Base-by-base conservation (phyloP, 2,888 invertebrate species). In the Apamea anceps region DNA sequence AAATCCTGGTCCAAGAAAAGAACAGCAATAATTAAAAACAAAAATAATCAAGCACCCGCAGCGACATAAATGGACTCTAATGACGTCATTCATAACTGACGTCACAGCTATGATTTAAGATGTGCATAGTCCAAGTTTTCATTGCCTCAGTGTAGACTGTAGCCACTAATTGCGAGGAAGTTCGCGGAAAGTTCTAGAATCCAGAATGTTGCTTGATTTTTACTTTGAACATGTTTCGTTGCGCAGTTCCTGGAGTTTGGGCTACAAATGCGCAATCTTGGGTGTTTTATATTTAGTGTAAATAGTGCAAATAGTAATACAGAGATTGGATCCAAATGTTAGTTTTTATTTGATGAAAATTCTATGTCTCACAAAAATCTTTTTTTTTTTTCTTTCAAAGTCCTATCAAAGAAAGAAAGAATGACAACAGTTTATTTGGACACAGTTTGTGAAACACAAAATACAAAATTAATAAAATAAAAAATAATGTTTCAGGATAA, bases 61-160 rank as follows among this genome's bases (percentile, higher is more conserved):
- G 68, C 1, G 57, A 71, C 32, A 21, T 75, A 83, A 86, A 79
- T 75, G 28, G 72, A 25, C 72, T 18, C 77, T 85, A 85, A 85
- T 75, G 87, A 85, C 79, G 79, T 79, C 74, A 85, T 85, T 83
- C 86, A 86, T 37, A 48, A 28, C 73, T 70, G 74, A 77, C 79
- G 66, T 77, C 79, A 85, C 51, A 10, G 48, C 28, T 77, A 45
- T 48, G 57, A 42, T 1, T 65, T 65, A 78, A 85, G 60, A 65
- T 72, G 51, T 73, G 79, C 87, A 76, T 76, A 80, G 75, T 62
- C 25, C 60, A 84, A 84, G 85, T 84, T 85, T 85, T 72, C 78
- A 72, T 75, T 57, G 42, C 54, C 63, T 57, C 28, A 28, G 62
- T 75, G 75, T 80, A 84, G 73, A 87, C 85, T 73, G 75, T 66